Base-by-base conservation (phyloP, 2,113 vertebrate species). In the Rhineura floridana region DNA sequence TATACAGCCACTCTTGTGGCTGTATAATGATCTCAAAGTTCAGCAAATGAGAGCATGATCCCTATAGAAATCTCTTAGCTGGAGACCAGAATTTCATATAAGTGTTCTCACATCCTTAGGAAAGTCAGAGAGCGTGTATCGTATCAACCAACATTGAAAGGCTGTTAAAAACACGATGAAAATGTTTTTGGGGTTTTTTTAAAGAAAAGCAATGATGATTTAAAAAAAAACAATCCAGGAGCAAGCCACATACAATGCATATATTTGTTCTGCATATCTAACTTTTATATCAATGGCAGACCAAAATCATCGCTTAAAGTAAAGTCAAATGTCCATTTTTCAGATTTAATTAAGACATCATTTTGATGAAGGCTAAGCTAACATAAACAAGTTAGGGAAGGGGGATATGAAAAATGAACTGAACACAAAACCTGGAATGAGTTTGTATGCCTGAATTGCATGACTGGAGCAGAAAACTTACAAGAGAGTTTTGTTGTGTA, bases 341-440 rank as follows among this genome's bases (percentile, higher is more conserved):
- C 92, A 96, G 93, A 94, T 95, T 96, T 95, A 97, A 97, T 96
- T 95, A 94, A 92, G 94, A 94, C 89, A 94, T 95, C 83, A 44
- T 96, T 96, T 94, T 96, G 93, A 95, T 93, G 94, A 91, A 91
- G 90, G 93, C 85, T 79, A 77, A 94, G 87, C 88, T 94, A 94
- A 91, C 91, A 89, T 95, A 95, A 97, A 95, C 93, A 96, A 95
- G 90, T 92, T 44, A 52, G 94, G 95, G 93, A 95, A 93, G 50
- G 30, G 69, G 83, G 90, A 92, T 21, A 91, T 91, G 93, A 96
- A 94, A 90, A 91, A 94, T 94, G 95, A 95, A 94, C 86, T 96
- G 93, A 93, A 93, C 42, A 84, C 79, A 95, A 96, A 96, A 94
- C 92, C 94, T 94, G 91, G 92, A 94, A 94, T 91, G 96, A 75